Base-by-base conservation (phyloP, 2,797 vertebrate genomes). In the Acridotheres tristis region DNA sequence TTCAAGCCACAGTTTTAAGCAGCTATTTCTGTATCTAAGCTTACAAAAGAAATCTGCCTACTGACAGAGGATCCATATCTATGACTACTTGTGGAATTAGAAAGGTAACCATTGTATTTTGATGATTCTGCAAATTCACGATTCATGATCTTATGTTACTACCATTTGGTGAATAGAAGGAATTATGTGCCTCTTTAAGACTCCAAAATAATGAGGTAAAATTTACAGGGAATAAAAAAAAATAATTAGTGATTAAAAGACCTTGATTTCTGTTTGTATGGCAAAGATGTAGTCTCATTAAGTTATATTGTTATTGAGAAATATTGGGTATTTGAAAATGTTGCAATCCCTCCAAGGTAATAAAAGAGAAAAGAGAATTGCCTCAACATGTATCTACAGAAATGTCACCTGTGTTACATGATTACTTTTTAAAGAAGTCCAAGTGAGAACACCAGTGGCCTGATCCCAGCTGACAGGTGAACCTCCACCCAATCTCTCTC, bases 401-500 rank as follows among this genome's bases (percentile, higher is more conserved):
- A 85, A 19, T 36, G 8, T 45, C 50, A 63, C 12, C 13, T 2
- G 0, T 80, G 20, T 9, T 53, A 5, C 42, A 34, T 27, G 27
- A 47, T 43, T 74, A 34, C 13, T 87, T 66, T 67, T 51, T 27
- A 27, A 84, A 67, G n/a, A 63, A 29, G 17, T 43, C 13, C 1
- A 9, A 40, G 2, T 16, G 22, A 9, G n/a, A 87, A 16, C 11
- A 54, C 8, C 9, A 47, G 26, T 26, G 47, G 50, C 13, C 10
- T 63, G 22, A 51, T 43, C 6, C 9, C 16, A 71, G 9, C 7
- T 45, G 9, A 4, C 11, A 23, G 18, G 5, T 43, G 27, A 65
- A 57, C 11, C 7, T 71, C 9, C 10, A 73, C 4, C 8, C 16
- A 40, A 7, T 27, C 1, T 3, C 27, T 48, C 0, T 48, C 0